Evolutionary conservation across 2,888 invertebrate species (phyloP).

Genomic region (Cephus spinipes): DNA sequence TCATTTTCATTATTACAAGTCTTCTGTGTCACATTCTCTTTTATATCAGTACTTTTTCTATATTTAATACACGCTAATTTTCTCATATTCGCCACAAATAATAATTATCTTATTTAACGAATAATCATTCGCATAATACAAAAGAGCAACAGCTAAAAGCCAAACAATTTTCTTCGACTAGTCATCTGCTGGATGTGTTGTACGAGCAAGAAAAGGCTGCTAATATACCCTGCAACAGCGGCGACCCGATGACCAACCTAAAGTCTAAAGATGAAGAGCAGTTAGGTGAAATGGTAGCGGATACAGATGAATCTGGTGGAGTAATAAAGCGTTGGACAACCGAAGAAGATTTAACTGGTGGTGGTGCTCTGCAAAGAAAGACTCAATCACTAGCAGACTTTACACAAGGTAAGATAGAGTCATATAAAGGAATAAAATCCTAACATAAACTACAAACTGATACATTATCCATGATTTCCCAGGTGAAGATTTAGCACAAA

Average conservation of each 20-base stretch:
- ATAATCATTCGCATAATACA: not conserved
- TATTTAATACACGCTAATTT: not conserved
- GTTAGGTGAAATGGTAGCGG: constrained; percentile 29
- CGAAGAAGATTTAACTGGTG: constrained; percentile 62
- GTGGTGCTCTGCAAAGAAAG: constrained; percentile 55
- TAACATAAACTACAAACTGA: not conserved
- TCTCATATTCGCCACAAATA: not conserved
- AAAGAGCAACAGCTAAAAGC: not conserved
- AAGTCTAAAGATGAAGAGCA: constrained; percentile 42
- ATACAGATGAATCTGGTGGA: constrained; percentile 28
- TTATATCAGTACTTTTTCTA: constrained; percentile 1
- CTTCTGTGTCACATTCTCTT: constrained; percentile 1
- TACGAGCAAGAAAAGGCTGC: constrained; percentile 77
- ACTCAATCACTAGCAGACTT: constrained; percentile 62
- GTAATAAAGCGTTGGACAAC: constrained; percentile 63
- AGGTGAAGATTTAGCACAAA: constrained; percentile 57
- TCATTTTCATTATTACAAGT: constrained; percentile 1
- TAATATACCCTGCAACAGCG: constrained; percentile 30
- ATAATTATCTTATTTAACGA: not conserved
- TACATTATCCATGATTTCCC: not conserved
- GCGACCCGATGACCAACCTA: constrained; percentile 30
- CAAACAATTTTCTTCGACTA: constrained; percentile 46
- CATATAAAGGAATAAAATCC: not conserved
- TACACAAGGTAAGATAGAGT: constrained; percentile 49
- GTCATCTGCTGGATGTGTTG: constrained; percentile 76